A percentile compares a stretch with the other conserved stretches of the same genome.
Conservation (phyloP, 2,888 invertebrate genomes). For the Chloroclystis v-ata region DNA sequence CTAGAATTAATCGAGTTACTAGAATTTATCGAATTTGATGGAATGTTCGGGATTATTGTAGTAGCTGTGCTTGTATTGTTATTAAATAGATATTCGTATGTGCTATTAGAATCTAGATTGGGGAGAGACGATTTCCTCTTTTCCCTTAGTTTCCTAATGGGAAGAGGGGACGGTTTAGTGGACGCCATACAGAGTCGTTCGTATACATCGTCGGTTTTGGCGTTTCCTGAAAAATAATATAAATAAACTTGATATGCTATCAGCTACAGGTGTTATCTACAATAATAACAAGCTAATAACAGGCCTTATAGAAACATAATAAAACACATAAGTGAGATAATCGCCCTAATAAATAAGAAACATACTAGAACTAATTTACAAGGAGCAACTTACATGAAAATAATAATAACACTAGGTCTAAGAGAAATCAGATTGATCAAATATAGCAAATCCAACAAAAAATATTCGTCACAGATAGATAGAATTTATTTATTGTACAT, state of each 20-base stretch:
- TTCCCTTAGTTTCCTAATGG: constrained; percentile 49
- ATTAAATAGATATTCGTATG: constrained; percentile 62
- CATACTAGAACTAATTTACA: too few relatives aligned
- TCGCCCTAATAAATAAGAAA: too few relatives aligned
- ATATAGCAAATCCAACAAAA: too few relatives aligned
- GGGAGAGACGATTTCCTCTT: constrained; percentile 62
- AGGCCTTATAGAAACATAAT: too few relatives aligned
- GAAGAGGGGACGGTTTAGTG: constrained; percentile 47
- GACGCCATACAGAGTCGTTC: constrained; percentile 65
- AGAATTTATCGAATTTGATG: background rate
- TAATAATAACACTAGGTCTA: too few relatives aligned
- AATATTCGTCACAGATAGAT: too few relatives aligned
- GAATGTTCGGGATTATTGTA: constrained; percentile 12
- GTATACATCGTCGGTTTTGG: constrained; percentile 44
- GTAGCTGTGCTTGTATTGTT: constrained; percentile 30
- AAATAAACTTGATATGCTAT: background rate
- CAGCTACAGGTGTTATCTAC: too few relatives aligned
- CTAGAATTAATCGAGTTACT: background rate
- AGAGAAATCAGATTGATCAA: too few relatives aligned
- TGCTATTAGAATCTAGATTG: constrained; percentile 57
- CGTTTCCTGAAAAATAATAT: constrained; percentile 23
- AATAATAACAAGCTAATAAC: too few relatives aligned
- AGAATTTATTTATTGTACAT: too few relatives aligned
- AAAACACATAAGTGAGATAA: too few relatives aligned
- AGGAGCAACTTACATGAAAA: too few relatives aligned